A percentile compares a stretch with the other conserved stretches of the same genome.
phyloP scores from a whole-genome alignment of 1,140 invertebrate species.

The Zaprionus tsacasi region DNA sequence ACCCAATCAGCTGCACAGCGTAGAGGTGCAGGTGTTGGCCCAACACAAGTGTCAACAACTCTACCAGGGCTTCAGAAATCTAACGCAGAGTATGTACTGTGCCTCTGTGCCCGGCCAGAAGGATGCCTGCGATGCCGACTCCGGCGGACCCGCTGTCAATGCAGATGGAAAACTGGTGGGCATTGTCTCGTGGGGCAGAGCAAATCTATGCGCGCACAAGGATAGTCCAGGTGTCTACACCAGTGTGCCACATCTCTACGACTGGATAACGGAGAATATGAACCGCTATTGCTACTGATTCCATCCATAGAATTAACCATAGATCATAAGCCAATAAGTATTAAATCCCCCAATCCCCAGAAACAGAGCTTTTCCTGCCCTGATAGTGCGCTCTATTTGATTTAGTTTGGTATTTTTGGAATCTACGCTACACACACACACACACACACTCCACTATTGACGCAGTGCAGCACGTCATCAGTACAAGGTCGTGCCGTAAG shows the following conservation, averaged over 20 bases:
- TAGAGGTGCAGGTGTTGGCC: slow-evolving; percentile 56
- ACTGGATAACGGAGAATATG: slow-evolving; percentile 76
- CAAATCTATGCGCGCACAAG: slow-evolving; percentile 85
- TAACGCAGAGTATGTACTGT: slow-evolving; percentile 85
- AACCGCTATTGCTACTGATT: slow-evolving; percentile 46
- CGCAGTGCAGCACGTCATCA: slow-evolving; percentile 29
- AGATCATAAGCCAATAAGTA: slow-evolving; percentile 26
- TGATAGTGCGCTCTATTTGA: not conserved
- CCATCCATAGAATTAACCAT: not conserved
- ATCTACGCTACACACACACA: no score
- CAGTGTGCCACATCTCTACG: slow-evolving; percentile 80
- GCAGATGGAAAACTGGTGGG: slow-evolving; percentile 85
- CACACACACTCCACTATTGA: not conserved
- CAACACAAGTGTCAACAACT: slow-evolving; percentile 45
- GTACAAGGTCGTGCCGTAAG: slow-evolving; percentile 11
- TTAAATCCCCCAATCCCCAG: slow-evolving; percentile 14
- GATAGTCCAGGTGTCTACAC: slow-evolving; percentile 88
- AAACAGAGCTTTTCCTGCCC: not conserved
- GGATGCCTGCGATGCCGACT: slow-evolving; percentile 88
- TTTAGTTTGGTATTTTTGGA: not conserved
- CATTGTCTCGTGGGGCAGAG: slow-evolving; percentile 89
- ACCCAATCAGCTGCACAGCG: slow-evolving; percentile 72
- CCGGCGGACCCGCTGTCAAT: slow-evolving; percentile 87
- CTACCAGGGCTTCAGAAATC: slow-evolving; percentile 58
- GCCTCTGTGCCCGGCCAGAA: slow-evolving; percentile 84